These are phyloP conservation scores for Grammomys surdaster DNA, from an alignment of 2,113 vertebrate species.

Conservation along the genomic window DNA sequence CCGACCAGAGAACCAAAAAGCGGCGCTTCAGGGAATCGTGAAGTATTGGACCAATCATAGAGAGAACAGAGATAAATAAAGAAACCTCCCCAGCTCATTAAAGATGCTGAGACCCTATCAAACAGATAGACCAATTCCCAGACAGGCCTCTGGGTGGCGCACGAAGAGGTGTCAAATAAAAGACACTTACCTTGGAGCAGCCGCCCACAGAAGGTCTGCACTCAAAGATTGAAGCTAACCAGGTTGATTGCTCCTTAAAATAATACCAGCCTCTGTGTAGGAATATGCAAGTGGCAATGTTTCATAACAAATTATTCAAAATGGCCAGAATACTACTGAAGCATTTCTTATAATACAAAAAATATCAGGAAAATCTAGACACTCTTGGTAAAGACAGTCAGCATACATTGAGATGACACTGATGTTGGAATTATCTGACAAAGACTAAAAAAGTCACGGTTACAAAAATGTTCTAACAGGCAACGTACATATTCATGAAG, in stretches of 20 bases:
- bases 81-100: not conserved
- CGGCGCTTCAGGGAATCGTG: not conserved
- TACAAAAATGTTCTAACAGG: not conserved
- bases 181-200: not conserved
- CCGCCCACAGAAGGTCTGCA: not conserved
- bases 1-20: not conserved
- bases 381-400: not conserved
- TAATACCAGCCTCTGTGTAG: not conserved
- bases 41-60: not conserved
- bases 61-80: not conserved
- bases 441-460: not conserved
- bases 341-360: not conserved
- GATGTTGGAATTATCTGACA: constrained; percentile 4
- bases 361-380: not conserved
- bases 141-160: not conserved
- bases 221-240: not conserved
- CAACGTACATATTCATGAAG: constrained; percentile 24
- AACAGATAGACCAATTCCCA: not conserved
- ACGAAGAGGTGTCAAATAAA: not conserved
- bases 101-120: not conserved
- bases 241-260: not conserved
- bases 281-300: not conserved
- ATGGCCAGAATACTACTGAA: not conserved
- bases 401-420: not conserved
- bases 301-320: not conserved